Conservation (phyloP, 2,113 vertebrate genomes). For the Casuarius casuarius region DNA sequence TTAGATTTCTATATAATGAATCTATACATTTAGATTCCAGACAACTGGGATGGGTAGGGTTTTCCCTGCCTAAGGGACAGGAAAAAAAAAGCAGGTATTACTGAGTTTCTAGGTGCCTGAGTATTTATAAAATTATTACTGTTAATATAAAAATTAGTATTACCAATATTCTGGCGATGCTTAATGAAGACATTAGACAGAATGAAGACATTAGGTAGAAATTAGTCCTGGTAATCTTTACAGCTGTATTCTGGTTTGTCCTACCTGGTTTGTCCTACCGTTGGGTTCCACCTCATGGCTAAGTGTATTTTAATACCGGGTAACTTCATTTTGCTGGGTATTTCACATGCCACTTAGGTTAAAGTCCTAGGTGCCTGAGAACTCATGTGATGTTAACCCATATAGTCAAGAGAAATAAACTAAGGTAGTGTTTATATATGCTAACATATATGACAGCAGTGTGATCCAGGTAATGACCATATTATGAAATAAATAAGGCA, state of each 20-base stretch:
- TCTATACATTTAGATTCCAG: background rate
- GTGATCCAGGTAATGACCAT: background rate
- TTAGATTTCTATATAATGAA: background rate
- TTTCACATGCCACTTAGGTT: background rate
- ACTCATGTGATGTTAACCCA: background rate
- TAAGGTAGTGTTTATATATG: background rate
- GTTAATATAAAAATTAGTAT: background rate
- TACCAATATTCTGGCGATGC: background rate
- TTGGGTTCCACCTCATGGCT: background rate
- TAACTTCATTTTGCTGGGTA: background rate
- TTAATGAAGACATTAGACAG: background rate
- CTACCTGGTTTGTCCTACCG: background rate
- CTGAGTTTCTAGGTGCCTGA: background rate
- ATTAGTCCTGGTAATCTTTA: background rate
- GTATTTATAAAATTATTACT: background rate
- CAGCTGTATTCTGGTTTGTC: background rate
- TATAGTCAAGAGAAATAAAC: background rate
- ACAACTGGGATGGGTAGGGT: fast-evolving
- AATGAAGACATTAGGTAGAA: no score
- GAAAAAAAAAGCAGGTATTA: no score
- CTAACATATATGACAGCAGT: fast-evolving
- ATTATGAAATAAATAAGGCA: background rate
- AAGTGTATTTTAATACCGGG: background rate
- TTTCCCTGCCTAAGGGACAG: background rate
- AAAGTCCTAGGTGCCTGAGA: background rate